Conservation (phyloP, 30 jellyfish, hydroid and myxozoan species). For the Catostylus mosaicus region DNA sequence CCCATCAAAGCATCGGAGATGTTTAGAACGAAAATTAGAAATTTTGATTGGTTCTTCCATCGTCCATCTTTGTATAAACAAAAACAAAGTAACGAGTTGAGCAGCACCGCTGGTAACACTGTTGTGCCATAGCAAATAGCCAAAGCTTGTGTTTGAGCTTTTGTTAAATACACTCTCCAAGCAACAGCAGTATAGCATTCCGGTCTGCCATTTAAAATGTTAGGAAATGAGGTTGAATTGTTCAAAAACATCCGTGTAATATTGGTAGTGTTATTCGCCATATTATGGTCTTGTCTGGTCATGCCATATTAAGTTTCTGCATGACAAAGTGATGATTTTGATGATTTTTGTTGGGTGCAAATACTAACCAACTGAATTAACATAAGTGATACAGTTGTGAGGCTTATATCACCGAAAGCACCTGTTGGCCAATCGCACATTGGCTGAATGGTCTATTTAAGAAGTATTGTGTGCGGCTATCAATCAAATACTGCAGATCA, state of each 20-base stretch:
- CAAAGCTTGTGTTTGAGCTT: background rate
- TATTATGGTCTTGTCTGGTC: too few species aligned
- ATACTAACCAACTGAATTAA: background rate
- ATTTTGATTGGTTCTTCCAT: constrained; percentile 23
- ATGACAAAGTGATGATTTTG: background rate
- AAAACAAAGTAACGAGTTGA: constrained; percentile 7
- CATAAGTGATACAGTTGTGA: background rate
- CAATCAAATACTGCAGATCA: background rate
- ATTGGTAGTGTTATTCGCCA: too few species aligned
- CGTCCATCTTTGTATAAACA: background rate
- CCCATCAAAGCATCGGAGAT: constrained; percentile 35
- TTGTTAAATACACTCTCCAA: constrained; percentile 26
- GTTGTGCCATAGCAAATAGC: constrained; percentile 11
- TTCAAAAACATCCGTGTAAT: too few species aligned
- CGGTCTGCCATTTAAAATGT: background rate
- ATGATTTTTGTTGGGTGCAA: too few species aligned
- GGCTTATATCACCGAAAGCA: background rate
- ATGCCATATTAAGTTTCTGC: too few species aligned
- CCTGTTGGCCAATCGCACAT: background rate
- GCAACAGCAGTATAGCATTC: constrained; percentile 46
- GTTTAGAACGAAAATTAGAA: constrained; percentile 30
- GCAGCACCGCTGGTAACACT: constrained; percentile 2
- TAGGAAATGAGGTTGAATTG: too few species aligned
- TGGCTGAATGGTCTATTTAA: background rate
- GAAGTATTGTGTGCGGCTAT: background rate